Conservation (phyloP, 2,888 invertebrate genomes). For the Tenthredo mesomela region DNA sequence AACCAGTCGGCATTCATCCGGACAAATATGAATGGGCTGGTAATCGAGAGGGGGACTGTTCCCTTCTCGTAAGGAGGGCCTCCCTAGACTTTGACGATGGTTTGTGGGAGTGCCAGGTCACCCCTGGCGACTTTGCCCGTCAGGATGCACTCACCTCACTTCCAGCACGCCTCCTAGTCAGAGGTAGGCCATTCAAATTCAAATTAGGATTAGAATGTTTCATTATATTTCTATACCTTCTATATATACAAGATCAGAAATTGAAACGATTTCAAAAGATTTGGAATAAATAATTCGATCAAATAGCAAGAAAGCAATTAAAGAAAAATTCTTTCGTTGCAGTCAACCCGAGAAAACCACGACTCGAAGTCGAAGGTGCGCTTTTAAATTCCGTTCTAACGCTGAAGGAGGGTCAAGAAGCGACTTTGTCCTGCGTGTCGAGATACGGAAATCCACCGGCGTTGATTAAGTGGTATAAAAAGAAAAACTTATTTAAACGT, state of each 20-base stretch:
- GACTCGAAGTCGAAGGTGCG: conserved; percentile 89
- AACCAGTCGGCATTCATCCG: conserved; percentile 92
- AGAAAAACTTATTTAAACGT: neutral
- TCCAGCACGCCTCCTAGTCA: conserved; percentile 89
- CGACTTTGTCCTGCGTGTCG: conserved; percentile 91
- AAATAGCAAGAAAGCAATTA: neutral
- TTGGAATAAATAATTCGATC: neutral
- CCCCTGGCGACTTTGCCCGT: conserved; percentile 87
- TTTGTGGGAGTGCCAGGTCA: conserved; percentile 95
- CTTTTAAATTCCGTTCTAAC: conserved; percentile 74
- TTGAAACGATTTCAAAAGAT: neutral
- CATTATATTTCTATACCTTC: neutral
- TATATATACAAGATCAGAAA: neutral
- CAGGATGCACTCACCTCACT: conserved; percentile 91
- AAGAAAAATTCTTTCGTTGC: conserved; percentile 70
- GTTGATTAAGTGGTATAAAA: conserved; percentile 88
- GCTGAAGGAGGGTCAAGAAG: conserved; percentile 74
- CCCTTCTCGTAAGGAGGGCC: conserved; percentile 90
- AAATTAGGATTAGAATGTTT: neutral
- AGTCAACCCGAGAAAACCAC: conserved; percentile 88
- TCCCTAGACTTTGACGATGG: conserved; percentile 94
- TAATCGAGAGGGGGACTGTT: conserved; percentile 87
- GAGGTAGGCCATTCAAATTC: conserved; percentile 80
- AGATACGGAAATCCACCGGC: conserved; percentile 96
- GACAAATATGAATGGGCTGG: conserved; percentile 95